Conservation (phyloP, 2,113 vertebrate species). For the Nymphicus hollandicus region DNA sequence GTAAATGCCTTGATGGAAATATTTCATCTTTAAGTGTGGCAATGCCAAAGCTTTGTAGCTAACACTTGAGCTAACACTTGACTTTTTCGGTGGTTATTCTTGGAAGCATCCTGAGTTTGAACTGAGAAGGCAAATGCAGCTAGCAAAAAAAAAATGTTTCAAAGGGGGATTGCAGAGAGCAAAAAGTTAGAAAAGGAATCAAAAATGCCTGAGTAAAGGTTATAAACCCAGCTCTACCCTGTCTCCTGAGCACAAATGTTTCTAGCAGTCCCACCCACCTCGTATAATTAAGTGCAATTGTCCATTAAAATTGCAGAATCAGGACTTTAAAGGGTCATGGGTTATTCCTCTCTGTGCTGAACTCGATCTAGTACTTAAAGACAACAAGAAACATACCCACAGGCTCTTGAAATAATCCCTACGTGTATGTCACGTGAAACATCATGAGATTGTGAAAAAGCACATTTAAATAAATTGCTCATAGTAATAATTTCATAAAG, state of each 20-base stretch:
- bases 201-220: not conserved
- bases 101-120: not conserved
- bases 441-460: not conserved
- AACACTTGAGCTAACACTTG: not conserved
- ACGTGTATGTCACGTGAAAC: not conserved
- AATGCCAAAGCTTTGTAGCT: not conserved
- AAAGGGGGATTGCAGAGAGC: not conserved
- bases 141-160: not conserved
- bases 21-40: not conserved
- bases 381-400: not conserved
- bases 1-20: not conserved
- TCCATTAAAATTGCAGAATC: not conserved
- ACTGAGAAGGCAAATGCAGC: not conserved
- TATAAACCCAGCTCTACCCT: not conserved
- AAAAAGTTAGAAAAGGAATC: not conserved
- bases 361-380: not conserved
- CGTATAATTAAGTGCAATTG: not conserved
- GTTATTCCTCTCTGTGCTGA: not conserved
- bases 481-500: slow-evolving; percentile 33
- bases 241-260: not conserved
- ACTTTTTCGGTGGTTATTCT: not conserved
- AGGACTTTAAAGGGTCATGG: not conserved
- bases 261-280: not conserved
- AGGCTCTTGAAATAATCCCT: not conserved
- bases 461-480: slow-evolving; percentile 43